Percentiles rank a stretch among this genome's conserved stretches.
Evolutionary conservation across 2,888 invertebrate species (phyloP).

Genomic region (Artemia sinica): DNA sequence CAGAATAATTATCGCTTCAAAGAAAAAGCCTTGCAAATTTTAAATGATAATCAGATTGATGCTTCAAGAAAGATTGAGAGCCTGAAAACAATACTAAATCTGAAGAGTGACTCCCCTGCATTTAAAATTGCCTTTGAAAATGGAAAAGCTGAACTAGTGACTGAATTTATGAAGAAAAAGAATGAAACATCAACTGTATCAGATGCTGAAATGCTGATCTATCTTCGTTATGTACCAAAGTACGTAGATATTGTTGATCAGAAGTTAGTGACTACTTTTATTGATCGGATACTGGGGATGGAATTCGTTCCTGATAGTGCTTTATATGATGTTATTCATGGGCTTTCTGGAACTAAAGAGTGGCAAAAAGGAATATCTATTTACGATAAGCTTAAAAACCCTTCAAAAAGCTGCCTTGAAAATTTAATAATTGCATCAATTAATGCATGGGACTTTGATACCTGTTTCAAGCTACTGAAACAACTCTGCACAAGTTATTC

Average conservation of each 20-base stretch:
- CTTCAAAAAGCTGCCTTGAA: not conserved
- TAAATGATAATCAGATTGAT: too few relatives aligned
- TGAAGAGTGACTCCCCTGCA: not conserved
- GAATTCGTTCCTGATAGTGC: not conserved
- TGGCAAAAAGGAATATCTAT: not conserved
- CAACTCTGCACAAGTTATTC: not conserved
- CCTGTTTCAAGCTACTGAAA: not conserved
- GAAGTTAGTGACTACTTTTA: not conserved
- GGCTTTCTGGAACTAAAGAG: not conserved
- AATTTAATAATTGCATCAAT: not conserved
- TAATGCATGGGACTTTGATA: not conserved
- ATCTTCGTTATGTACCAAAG: constrained; percentile 4
- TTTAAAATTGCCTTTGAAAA: not conserved
- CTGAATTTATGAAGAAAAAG: not conserved
- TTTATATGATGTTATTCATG: not conserved
- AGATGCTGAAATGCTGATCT: not conserved
- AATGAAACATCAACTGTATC: not conserved
- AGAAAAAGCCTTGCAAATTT: too few relatives aligned
- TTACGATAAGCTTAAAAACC: not conserved
- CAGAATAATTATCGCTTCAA: too few relatives aligned
- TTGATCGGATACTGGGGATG: not conserved
- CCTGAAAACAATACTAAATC: too few relatives aligned
- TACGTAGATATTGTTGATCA: not conserved
- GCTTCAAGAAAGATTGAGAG: too few relatives aligned
- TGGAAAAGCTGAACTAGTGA: not conserved